Evolutionary conservation across 1,140 invertebrate species (phyloP).

Genomic region (Camponotus pennsylvanicus): DNA sequence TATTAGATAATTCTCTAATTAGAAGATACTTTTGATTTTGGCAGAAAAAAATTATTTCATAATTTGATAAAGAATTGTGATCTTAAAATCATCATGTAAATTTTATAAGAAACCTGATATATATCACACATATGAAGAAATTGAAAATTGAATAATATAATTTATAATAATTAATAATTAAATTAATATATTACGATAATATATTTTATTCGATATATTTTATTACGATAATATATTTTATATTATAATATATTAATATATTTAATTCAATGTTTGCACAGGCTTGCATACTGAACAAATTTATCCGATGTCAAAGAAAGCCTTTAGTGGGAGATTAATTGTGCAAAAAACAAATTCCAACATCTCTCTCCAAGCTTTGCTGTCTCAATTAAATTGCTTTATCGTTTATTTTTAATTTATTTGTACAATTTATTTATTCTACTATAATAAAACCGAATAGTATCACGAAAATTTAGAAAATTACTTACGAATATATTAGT

Average conservation of each 20-base stretch:
- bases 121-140: neutral
- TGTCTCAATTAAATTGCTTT: neutral
- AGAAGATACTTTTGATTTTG: neutral
- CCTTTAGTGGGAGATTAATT: neutral
- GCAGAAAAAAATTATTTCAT: neutral
- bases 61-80: neutral
- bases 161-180: neutral
- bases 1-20: neutral
- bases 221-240: neutral
- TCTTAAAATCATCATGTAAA: neutral
- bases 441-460: neutral
- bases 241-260: neutral
- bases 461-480: conserved; percentile 34
- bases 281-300: neutral
- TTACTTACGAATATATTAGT: conserved; percentile 34
- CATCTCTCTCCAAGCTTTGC: neutral
- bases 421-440: conserved; percentile 10
- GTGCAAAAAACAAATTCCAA: conserved; percentile 11
- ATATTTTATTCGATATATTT: no score
- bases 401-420: neutral
- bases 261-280: neutral
- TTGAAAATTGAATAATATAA: neutral
- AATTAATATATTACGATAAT: no score
- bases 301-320: neutral
- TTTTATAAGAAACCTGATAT: neutral